Percentiles rank a stretch among this genome's conserved stretches.
phyloP scores from a whole-genome alignment of 2,113 vertebrate genomes.

The Indri indri region DNA sequence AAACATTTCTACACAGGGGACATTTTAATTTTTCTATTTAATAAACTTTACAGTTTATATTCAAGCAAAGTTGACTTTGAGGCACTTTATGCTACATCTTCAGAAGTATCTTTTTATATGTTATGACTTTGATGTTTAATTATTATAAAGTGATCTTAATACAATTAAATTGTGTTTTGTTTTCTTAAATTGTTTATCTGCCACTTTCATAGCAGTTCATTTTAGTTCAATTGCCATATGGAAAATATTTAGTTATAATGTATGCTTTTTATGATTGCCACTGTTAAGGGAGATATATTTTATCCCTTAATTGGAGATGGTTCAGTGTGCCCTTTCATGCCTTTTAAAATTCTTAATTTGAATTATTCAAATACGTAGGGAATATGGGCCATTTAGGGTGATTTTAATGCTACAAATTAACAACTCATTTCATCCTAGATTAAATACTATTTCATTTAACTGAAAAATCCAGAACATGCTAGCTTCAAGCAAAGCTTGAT shows the following conservation, averaged over 20 bases:
- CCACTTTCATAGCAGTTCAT: background rate
- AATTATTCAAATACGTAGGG: background rate
- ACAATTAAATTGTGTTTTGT: slow-evolving; percentile 33
- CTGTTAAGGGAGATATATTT: slow-evolving; percentile 25
- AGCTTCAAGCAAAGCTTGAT: background rate
- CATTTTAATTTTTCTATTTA: slow-evolving; percentile 31
- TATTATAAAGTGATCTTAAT: slow-evolving; percentile 50
- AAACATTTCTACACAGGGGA: background rate
- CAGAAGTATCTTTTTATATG: slow-evolving; percentile 8
- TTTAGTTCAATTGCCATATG: slow-evolving; percentile 15
- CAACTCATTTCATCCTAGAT: background rate
- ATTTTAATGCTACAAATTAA: slow-evolving; percentile 26
- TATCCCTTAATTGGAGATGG: slow-evolving; percentile 34
- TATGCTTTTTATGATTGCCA: background rate
- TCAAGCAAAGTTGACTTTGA: slow-evolving; percentile 28
- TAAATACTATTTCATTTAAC: background rate
- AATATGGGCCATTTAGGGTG: background rate
- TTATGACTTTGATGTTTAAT: slow-evolving; percentile 25
- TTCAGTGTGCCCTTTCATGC: background rate
- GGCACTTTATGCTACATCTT: background rate
- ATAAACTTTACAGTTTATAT: slow-evolving; percentile 32
- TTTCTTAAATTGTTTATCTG: slow-evolving; percentile 53
- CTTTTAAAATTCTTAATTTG: slow-evolving; percentile 27
- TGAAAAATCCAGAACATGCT: background rate
- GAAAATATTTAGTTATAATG: slow-evolving; percentile 11